Evolutionary conservation across 2,113 vertebrate genomes (phyloP).

Genomic region (Damaliscus lunatus): DNA sequence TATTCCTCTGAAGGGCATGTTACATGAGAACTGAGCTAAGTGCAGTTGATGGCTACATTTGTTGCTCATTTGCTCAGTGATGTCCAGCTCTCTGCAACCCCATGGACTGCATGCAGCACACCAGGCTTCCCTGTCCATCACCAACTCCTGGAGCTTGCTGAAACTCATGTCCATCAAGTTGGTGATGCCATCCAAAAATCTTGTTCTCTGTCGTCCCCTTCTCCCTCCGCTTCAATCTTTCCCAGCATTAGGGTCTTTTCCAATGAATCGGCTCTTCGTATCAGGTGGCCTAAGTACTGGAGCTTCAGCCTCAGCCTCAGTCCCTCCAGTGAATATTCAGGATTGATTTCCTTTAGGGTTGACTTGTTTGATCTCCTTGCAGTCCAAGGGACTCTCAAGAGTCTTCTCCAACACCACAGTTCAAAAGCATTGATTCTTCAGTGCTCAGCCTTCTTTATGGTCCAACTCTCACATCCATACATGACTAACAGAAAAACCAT

Average conservation of each 20-base stretch:
- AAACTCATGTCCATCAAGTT: not conserved
- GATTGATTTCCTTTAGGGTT: not conserved
- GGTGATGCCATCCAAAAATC: not conserved
- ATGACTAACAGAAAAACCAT: not conserved
- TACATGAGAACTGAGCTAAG: not conserved
- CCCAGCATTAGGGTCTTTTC: not conserved
- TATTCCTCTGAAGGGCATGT: not conserved
- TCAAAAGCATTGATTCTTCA: not conserved
- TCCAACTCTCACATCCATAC: not conserved
- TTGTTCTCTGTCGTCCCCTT: not conserved
- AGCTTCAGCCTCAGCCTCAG: not conserved
- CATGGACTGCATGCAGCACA: not conserved
- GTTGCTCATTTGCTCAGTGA: not conserved
- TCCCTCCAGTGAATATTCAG: not conserved
- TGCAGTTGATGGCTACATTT: not conserved
- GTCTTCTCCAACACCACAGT: not conserved
- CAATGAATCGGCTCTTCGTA: rapidly evolving
- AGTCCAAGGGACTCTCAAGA: not conserved
- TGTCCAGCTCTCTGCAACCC: not conserved
- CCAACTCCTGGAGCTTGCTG: not conserved
- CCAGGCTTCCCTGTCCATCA: not conserved
- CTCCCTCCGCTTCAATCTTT: not conserved
- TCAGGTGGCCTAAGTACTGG: not conserved
- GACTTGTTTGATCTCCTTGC: not conserved
- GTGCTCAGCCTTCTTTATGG: not conserved